Base-by-base conservation (phyloP, 2,113 vertebrate genomes). In the Chaetops frenatus region DNA sequence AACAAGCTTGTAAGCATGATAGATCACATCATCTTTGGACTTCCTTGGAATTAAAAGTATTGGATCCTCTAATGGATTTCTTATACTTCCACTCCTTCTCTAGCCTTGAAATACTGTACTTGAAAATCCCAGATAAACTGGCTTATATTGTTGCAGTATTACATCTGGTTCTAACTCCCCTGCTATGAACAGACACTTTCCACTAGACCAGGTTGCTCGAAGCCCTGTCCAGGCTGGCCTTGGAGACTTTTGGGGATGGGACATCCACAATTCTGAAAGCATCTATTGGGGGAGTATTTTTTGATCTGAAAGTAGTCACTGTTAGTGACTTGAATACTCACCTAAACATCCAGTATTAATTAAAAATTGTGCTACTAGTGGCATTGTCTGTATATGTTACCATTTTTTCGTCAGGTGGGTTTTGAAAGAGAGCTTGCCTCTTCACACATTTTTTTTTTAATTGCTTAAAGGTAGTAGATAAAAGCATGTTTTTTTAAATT, bases 81-180 rank as follows among this genome's bases (percentile, higher is more conserved):
- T 60, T 22, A 10, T 57, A 16, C 12, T 78, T 77, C 9, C 4
- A 70, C 8, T 89, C 10, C 42, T 92, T 11, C 31, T 82, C 22
- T 57, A 18, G 14, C 27, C 54, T 57, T 86, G 40, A 61, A 91
- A 48, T 72, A 50, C 7, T n/a, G 22, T 56, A 3, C 23, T 38
- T 84, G 38, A 62, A 86, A 79, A 38, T 64, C 18, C 27, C 38
- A 58, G 38, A 11, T 86, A n/a, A 90, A 25, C 24, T 5, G 2
- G 12, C 5, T 53, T 83, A 31, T 44, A 17, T 65, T 70, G 17
- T 42, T 91, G 20, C 10, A 29, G 3, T 58, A 9, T 45, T 77
- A 6, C 4, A 1, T n/a, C 15, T 23, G 8, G 16, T 54, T 60
- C 47, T 21, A 54, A 6, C 2, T 7, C 8, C 21, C 4, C 2